These are phyloP conservation scores for Chaenogobius annularis DNA, from an alignment of 2,113 vertebrate species.

Conservation along the genomic window DNA sequence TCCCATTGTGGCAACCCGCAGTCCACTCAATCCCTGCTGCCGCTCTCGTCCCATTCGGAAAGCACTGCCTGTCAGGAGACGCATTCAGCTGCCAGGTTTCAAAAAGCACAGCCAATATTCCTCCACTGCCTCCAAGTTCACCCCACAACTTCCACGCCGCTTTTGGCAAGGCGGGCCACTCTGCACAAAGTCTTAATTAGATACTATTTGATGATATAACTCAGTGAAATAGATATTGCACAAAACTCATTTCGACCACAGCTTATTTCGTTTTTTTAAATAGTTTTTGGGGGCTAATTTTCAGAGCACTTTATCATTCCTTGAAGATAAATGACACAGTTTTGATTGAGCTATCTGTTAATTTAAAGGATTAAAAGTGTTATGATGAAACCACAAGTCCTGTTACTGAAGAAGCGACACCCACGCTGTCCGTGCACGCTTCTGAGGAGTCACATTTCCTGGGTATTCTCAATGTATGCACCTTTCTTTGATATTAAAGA, in stretches of 20 bases:
- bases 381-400: neutral
- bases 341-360: neutral
- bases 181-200: constrained; percentile 40
- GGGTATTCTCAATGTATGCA: neutral
- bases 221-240: constrained; percentile 9
- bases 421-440: neutral
- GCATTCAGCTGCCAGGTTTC: constrained; percentile 27
- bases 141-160: constrained; percentile 20
- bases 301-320: neutral
- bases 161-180: constrained; percentile 19
- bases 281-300: neutral
- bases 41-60: constrained; percentile 13
- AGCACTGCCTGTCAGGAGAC: constrained; percentile 27
- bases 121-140: constrained; percentile 21
- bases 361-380: neutral
- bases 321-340: constrained; percentile 2
- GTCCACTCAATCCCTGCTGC: constrained; percentile 31
- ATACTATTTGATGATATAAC: constrained; percentile 46
- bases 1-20: constrained; percentile 23
- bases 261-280: neutral
- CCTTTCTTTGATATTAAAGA: neutral
- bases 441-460: neutral
- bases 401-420: neutral
- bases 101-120: constrained; percentile 21
- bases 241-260: neutral